phyloP scores from a whole-genome alignment of 2,113 vertebrate genomes.

The Pao palembangensis region DNA sequence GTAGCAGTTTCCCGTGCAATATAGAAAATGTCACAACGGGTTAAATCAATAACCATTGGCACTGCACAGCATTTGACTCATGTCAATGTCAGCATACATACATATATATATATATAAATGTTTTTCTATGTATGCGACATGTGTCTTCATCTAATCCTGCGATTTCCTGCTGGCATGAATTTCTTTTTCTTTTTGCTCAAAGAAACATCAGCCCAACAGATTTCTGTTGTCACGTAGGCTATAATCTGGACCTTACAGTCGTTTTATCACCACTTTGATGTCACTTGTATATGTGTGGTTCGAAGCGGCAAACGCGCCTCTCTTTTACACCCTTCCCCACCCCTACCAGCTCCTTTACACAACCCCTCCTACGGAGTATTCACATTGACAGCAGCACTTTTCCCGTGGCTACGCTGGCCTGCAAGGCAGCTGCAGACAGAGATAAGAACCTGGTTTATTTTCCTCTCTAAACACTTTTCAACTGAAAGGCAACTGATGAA shows the following conservation, averaged over 20 bases:
- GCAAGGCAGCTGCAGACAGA: constrained; percentile 54
- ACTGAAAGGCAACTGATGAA: constrained; percentile 36
- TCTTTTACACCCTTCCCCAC: constrained; percentile 13
- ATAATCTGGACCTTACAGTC: not conserved
- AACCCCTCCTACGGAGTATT: constrained; percentile 39
- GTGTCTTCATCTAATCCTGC: too few relatives aligned
- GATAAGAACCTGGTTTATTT: constrained; percentile 64
- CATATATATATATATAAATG: too few relatives aligned
- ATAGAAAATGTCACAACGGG: constrained; percentile 43
- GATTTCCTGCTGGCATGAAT: not conserved
- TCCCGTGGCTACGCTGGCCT: constrained; percentile 39
- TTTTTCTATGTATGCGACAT: too few relatives aligned
- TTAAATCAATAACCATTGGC: constrained; percentile 47
- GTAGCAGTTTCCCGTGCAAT: not conserved
- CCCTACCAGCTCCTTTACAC: constrained; percentile 22
- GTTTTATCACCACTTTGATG: not conserved
- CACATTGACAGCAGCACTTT: constrained; percentile 46
- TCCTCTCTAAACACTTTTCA: constrained; percentile 41
- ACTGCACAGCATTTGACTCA: constrained; percentile 15
- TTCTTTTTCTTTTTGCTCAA: constrained; percentile 6
- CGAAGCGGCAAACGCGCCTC: constrained; percentile 6
- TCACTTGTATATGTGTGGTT: not conserved
- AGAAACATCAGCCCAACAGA: constrained; percentile 4
- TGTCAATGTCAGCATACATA: constrained; percentile 50
- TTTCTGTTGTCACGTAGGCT: constrained; percentile 6